These are phyloP conservation scores for Apis laboriosa DNA, from an alignment of 1,140 invertebrate genomes.

Conservation along the genomic window DNA sequence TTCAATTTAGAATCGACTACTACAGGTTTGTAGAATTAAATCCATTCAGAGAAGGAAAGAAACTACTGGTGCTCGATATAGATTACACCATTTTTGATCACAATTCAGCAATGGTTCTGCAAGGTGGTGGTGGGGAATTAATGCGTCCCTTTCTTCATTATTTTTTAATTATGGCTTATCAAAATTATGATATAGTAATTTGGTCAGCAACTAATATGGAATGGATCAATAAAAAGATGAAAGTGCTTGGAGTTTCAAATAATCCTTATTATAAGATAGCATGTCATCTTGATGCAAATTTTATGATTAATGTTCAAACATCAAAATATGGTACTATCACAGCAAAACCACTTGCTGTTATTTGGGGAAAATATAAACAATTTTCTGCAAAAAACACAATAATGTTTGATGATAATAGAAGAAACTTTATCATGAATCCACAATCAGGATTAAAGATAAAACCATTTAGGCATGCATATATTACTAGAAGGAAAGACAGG, in stretches of 20 bases:
- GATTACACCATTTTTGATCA: constrained; percentile 99
- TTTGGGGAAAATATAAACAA: constrained; percentile 97
- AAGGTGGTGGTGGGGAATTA: constrained; percentile 91
- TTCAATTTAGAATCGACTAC: constrained; percentile 91
- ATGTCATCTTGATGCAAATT: constrained; percentile 94
- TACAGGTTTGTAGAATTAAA: constrained; percentile 93
- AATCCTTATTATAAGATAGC: constrained; percentile 95
- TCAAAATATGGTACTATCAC: constrained; percentile 95
- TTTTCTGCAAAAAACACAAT: constrained; percentile 96
- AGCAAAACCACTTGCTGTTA: constrained; percentile 97
- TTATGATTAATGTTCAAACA: constrained; percentile 97
- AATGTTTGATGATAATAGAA: constrained; percentile 98
- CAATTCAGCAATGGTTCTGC: constrained; percentile 87
- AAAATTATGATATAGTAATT: constrained; percentile 93
- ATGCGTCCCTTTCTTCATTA: constrained; percentile 98
- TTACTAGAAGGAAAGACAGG: constrained; percentile 91
- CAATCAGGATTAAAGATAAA: constrained; percentile 94
- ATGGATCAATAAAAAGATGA: constrained; percentile 99
- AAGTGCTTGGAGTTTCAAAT: constrained; percentile 90
- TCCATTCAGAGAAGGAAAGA: constrained; percentile 89
- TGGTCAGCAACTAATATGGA: constrained; percentile 99
- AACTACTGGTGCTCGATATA: constrained; percentile 96
- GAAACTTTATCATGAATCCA: constrained; percentile 99
- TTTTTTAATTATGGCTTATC: constrained; percentile 95
- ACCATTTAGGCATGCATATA: constrained; percentile 94